Evolutionary conservation across 2,113 vertebrate genomes (phyloP), one percentile per base, ranked within the genome.

Genomic region (Archilochus colubris): DNA sequence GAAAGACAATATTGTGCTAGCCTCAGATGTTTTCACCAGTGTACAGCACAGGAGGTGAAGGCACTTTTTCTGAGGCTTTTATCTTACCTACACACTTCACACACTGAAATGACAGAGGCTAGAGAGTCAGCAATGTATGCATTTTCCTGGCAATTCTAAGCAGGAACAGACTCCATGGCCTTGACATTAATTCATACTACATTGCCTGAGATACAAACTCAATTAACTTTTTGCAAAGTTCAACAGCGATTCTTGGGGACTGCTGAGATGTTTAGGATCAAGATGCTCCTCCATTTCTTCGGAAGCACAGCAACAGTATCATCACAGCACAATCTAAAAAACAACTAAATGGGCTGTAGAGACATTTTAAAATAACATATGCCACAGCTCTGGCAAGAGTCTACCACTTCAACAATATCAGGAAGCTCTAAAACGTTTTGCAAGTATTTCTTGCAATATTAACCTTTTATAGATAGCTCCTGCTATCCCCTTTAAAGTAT

Each of bases 81-180:
- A 88, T 80, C 96, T 95, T 94, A 91, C 97, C 97, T 97, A 91
- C 95, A 92, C 74, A 92, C 96, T 95, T 82, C 91, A 83, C 97
- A 86, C 82, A 84, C 89, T 91, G 68, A 97, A 97, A 97, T 95
- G 96, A 98, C 94, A 72, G 81, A 95, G 84, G 94, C 95, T 96
- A 97, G 89, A 92, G 88, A 96, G 90, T 82, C 94, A 94, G 89
- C 96, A 89, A 73, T 1, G 76, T 95, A 96, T 88, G 77, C 33
- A 59, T 97, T 96, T 95, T 94, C 93, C 83, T 28, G 80, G 90
- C 89, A 95, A 70, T 96, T 96, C 93, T 19, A 88, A 94, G 40
- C 69, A 89, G 91, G 57, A 85, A 94, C 88, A 82, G 92, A 88
- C 51, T 89, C 79, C 57, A 14, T 19, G 94, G 88, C 84, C 94